phyloP scores from a whole-genome alignment of 1,140 invertebrate species.

The Trichoplusia ni region DNA sequence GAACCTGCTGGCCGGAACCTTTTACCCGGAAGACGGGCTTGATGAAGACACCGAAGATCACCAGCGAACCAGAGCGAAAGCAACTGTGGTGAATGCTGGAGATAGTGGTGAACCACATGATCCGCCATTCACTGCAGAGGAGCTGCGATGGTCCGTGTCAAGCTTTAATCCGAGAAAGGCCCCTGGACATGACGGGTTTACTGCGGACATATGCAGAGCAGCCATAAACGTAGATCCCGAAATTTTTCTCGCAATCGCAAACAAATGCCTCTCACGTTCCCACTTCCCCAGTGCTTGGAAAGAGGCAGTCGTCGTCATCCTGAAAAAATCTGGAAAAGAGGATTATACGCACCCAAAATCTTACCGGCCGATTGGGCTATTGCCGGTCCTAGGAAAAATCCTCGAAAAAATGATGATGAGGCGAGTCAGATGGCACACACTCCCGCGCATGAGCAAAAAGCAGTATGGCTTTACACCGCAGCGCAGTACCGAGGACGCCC shows the following conservation, averaged over 20 bases:
- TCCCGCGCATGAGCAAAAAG: no score
- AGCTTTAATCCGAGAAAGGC: constrained; percentile 13
- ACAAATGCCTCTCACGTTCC: not conserved
- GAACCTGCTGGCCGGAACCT: not conserved
- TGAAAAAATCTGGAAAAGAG: constrained; percentile 1
- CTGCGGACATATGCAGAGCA: constrained; percentile 6
- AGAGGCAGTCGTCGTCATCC: not conserved
- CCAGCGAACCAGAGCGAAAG: not conserved
- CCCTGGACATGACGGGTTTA: constrained; percentile 15
- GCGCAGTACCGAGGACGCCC: no score
- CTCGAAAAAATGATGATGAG: constrained; percentile 19
- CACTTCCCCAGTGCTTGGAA: constrained; percentile 5
- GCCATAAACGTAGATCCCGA: not conserved
- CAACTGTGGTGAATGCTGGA: not conserved
- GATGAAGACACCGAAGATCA: not conserved
- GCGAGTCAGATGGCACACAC: not conserved
- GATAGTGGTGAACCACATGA: not conserved
- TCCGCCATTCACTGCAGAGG: constrained; percentile 3
- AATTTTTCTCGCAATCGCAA: not conserved
- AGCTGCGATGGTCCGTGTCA: not conserved
- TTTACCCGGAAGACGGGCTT: constrained; percentile 17
- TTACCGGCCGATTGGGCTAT: constrained; percentile 19
- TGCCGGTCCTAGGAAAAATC: constrained; percentile 25
- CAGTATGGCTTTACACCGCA: no score
- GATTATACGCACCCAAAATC: constrained; percentile 22